phyloP scores from a whole-genome alignment of 2,797 vertebrate genomes.

The Oreochromis mossambicus region DNA sequence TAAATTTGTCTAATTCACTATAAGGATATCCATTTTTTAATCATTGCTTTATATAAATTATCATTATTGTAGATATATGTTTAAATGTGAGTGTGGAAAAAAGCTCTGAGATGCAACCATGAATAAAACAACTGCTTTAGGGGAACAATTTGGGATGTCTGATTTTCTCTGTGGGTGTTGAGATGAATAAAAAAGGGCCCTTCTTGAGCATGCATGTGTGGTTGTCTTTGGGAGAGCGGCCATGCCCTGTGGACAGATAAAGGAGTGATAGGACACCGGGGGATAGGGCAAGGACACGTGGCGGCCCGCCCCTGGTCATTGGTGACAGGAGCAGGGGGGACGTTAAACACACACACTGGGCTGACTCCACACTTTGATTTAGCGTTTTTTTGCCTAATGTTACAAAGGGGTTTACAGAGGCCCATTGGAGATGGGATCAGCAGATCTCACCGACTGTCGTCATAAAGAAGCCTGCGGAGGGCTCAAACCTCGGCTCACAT shows the following conservation, averaged over 20 bases:
- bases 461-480: slow-evolving; percentile 69
- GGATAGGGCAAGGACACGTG: slow-evolving; percentile 79
- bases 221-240: slow-evolving; percentile 74
- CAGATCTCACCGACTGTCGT: slow-evolving; percentile 73
- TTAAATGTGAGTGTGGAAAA: slow-evolving; percentile 16
- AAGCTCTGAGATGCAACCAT: slow-evolving; percentile 46
- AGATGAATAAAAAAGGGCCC: slow-evolving; percentile 67
- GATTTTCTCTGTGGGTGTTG: slow-evolving; percentile 72
- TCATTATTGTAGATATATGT: neutral
- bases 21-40: neutral
- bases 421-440: slow-evolving; percentile 76
- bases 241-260: slow-evolving; percentile 79
- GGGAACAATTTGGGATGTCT: slow-evolving; percentile 70
- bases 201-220: slow-evolving; percentile 74
- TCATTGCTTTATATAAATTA: slow-evolving; percentile 11
- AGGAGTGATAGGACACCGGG: slow-evolving; percentile 79
- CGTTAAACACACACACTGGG: slow-evolving; percentile 77
- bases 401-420: slow-evolving; percentile 68
- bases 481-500: slow-evolving; percentile 56
- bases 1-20: slow-evolving; percentile 17
- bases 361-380: slow-evolving; percentile 80
- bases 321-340: slow-evolving; percentile 78
- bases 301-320: slow-evolving; percentile 77
- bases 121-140: slow-evolving; percentile 75
- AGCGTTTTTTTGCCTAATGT: slow-evolving; percentile 77